Evolutionary conservation across 2,113 vertebrate species (phyloP).

Genomic region (Dicentrarchus labrax): DNA sequence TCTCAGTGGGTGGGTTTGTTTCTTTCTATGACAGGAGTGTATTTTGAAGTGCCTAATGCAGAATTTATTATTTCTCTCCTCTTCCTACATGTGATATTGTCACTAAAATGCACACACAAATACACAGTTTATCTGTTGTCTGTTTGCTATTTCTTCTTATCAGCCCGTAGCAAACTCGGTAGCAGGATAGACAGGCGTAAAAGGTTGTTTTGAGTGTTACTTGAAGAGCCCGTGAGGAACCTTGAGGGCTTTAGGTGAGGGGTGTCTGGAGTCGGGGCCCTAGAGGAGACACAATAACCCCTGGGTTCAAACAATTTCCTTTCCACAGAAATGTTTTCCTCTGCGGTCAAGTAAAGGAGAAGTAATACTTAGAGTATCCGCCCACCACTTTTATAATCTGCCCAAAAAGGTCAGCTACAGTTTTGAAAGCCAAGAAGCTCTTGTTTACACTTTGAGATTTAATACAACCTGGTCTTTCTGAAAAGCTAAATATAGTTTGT

Average conservation of each 20-base stretch:
- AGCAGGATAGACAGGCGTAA: background rate
- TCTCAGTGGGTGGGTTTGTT: background rate
- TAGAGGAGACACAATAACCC: constrained; percentile 37
- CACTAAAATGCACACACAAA: background rate
- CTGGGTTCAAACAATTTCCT: constrained; percentile 59
- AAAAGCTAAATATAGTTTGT: constrained; percentile 51
- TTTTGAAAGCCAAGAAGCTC: constrained; percentile 38
- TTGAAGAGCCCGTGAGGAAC: background rate
- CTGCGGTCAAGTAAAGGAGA: constrained; percentile 55
- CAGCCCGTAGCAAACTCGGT: background rate
- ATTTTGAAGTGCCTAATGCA: no score
- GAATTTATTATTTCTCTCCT: background rate
- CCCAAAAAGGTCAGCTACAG: constrained; percentile 38
- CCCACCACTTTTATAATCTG: constrained; percentile 28
- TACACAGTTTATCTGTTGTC: no score
- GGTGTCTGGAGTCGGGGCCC: constrained; percentile 35
- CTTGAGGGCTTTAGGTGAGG: constrained; percentile 11
- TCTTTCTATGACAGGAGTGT: background rate
- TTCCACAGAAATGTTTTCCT: constrained; percentile 41
- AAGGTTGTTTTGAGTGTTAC: constrained; percentile 18
- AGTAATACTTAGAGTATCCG: constrained; percentile 19
- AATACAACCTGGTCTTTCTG: constrained; percentile 14
- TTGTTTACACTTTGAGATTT: constrained; percentile 41
- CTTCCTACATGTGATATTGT: background rate
- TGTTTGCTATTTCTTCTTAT: constrained; percentile 6